Evolutionary conservation across 1,140 invertebrate species (phyloP).

Genomic region (Aricia agestis): DNA sequence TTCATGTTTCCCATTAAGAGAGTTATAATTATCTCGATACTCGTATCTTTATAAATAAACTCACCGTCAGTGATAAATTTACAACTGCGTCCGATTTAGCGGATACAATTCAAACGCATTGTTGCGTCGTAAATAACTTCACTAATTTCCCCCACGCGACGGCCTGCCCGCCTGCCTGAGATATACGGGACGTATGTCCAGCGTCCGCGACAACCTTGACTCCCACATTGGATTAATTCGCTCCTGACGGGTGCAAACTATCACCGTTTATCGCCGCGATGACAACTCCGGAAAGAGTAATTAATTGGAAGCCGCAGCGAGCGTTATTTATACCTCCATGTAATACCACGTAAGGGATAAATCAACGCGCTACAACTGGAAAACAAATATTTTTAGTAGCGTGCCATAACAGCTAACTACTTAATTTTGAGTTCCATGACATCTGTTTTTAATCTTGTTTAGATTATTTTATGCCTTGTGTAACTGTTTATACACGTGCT

Average conservation of each 20-base stretch:
- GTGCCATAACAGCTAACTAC: too few relatives aligned
- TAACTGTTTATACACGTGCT: not conserved
- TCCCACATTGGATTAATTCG: conserved; percentile 8
- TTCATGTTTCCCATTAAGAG: not conserved
- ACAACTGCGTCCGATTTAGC: not conserved
- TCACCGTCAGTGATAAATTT: not conserved
- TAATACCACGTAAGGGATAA: not conserved
- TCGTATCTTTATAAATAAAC: not conserved
- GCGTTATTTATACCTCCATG: not conserved
- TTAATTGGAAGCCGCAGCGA: conserved; percentile 5
- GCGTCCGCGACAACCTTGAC: not conserved
- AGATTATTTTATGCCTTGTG: not conserved
- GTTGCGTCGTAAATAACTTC: not conserved
- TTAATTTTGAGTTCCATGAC: not conserved
- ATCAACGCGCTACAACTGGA: not conserved
- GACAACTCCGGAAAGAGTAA: conserved; percentile 13
- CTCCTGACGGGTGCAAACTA: conserved; percentile 13
- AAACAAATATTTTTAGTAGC: not conserved
- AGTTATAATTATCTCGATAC: not conserved
- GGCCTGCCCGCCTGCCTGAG: not conserved
- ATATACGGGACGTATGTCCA: not conserved
- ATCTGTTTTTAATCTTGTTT: not conserved
- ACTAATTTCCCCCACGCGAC: not conserved
- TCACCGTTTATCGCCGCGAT: conserved; percentile 6
- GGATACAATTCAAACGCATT: not conserved